phyloP scores from a whole-genome alignment of 2,797 vertebrate species.

The Squalus acanthias region DNA sequence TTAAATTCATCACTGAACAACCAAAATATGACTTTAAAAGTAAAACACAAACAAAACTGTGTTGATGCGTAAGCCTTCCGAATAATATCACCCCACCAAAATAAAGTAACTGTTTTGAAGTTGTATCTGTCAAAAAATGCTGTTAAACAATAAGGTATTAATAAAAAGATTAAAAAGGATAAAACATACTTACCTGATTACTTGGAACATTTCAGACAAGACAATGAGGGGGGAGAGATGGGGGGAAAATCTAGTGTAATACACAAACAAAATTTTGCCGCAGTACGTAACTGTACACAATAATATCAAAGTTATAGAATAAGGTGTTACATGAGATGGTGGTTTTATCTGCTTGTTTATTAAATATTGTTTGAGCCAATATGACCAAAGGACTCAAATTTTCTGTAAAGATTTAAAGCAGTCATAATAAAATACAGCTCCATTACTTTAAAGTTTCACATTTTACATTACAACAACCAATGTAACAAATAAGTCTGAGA shows the following conservation, averaged over 20 bases:
- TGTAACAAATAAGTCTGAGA: slow-evolving; percentile 22
- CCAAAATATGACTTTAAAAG: not conserved
- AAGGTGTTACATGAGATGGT: slow-evolving; percentile 42
- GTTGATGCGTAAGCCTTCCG: slow-evolving; percentile 37
- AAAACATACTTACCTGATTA: not conserved
- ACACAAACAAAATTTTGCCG: slow-evolving; percentile 42
- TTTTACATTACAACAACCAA: slow-evolving; percentile 72
- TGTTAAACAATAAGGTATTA: not conserved
- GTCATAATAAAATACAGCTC: slow-evolving; percentile 96
- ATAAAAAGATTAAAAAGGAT: not conserved
- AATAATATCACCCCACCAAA: slow-evolving; percentile 44
- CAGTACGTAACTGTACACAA: slow-evolving; percentile 43
- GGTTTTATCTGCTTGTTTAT: slow-evolving; percentile 73
- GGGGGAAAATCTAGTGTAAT: not conserved
- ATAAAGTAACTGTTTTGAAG: slow-evolving; percentile 8
- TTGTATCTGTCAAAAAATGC: slow-evolving; percentile 36
- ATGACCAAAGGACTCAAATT: slow-evolving; percentile 73
- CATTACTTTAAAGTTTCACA: slow-evolving; percentile 89
- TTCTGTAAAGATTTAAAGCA: slow-evolving; percentile 74
- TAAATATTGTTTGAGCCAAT: slow-evolving; percentile 86
- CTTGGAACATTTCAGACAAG: not conserved
- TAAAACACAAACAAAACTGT: not conserved
- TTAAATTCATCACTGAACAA: not conserved
- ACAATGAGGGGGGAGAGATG: not conserved
- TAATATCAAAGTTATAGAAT: slow-evolving; percentile 45